phyloP scores from a whole-genome alignment of 23 tunicate species.

The Oikopleura albicans region DNA sequence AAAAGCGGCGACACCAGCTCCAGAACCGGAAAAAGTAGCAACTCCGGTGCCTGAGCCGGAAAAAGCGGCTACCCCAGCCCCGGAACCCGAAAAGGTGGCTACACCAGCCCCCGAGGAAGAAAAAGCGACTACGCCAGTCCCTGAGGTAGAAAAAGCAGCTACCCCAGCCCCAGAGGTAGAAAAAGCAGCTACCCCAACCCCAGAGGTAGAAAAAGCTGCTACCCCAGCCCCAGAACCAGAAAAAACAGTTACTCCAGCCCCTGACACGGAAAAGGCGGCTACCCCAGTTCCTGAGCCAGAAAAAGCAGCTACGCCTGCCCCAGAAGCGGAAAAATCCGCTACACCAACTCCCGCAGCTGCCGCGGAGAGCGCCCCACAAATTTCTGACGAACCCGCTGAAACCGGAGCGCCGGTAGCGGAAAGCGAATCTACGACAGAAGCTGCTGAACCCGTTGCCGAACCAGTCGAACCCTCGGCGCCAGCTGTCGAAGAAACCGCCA shows the following conservation, averaged over 20 bases:
- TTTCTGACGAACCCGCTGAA: not conserved
- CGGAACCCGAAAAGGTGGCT: not conserved
- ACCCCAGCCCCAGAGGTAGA: not conserved
- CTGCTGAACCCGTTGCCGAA: not conserved
- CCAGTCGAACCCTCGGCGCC: not conserved
- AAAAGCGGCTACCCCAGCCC: not conserved
- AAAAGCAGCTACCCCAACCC: not conserved
- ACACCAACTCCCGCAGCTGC: not conserved
- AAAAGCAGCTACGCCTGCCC: constrained; percentile 2
- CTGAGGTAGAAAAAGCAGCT: not conserved
- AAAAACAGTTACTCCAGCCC: not conserved
- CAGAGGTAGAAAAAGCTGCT: not conserved
- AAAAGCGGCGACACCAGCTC: not conserved
- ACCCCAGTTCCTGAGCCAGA: not conserved
- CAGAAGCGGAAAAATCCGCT: not conserved
- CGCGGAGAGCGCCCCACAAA: not conserved
- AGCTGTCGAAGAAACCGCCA: not conserved
- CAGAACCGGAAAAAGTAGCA: not conserved
- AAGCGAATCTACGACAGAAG: not conserved
- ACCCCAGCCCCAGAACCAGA: not conserved
- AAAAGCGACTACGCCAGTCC: not conserved
- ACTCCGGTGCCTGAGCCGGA: not conserved
- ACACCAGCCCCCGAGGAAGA: not conserved
- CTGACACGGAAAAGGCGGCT: not conserved
- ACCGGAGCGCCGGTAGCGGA: not conserved